phyloP scores from a whole-genome alignment of 2,888 invertebrate species.

The Brenthis ino region DNA sequence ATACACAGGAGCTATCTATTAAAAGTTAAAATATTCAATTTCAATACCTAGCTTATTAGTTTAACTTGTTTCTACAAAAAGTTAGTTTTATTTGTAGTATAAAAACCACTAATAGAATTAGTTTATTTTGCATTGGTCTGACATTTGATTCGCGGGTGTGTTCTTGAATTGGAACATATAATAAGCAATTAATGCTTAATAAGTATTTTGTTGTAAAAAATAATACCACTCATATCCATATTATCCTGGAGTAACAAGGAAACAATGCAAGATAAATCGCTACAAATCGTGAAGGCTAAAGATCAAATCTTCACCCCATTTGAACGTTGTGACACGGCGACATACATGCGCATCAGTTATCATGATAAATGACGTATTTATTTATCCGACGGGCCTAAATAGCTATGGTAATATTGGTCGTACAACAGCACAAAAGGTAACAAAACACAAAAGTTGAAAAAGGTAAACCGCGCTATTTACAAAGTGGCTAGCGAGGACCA shows the following conservation, averaged over 20 bases:
- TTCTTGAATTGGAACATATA: no score
- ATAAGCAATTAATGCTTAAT: background rate
- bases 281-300: constrained; percentile 64
- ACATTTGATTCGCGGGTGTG: no score
- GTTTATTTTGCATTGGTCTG: no score
- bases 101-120: no score
- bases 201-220: constrained; percentile 29
- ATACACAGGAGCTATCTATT: no score
- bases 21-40: no score
- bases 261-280: constrained; percentile 71
- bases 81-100: no score
- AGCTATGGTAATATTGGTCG: constrained; percentile 83
- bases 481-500: constrained; percentile 82
- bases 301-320: constrained; percentile 74
- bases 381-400: constrained; percentile 82
- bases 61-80: no score
- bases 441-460: constrained; percentile 83
- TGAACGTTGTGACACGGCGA: constrained; percentile 63
- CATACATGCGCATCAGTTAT: constrained; percentile 78
- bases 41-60: no score
- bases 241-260: constrained; percentile 44
- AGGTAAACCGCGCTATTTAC: constrained; percentile 83
- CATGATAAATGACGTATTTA: constrained; percentile 83
- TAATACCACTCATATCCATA: constrained; percentile 31
- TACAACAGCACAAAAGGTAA: constrained; percentile 83